Conservation (phyloP, 1,140 invertebrate genomes). For the Penaeus japonicus region DNA sequence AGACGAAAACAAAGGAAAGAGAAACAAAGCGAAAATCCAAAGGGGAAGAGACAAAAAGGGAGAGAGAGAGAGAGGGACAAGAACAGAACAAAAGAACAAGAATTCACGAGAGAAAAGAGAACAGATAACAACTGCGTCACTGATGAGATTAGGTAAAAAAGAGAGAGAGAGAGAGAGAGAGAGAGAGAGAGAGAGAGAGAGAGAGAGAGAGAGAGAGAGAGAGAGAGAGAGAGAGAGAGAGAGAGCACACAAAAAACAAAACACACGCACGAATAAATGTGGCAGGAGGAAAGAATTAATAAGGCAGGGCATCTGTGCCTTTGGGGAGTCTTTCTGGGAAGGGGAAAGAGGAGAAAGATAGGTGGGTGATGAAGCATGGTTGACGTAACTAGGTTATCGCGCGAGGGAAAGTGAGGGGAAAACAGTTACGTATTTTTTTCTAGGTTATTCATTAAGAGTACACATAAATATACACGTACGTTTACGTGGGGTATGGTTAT, state of each 20-base stretch:
- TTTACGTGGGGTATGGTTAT: too few relatives aligned
- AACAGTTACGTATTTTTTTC: too few relatives aligned
- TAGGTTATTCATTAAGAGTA: too few relatives aligned
- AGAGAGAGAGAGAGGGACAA: neutral
- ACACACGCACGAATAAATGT: neutral
- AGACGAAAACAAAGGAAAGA: neutral
- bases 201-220: slow-evolving; percentile 29
- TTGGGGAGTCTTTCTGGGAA: too few relatives aligned
- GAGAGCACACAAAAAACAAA: neutral
- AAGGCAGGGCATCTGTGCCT: too few relatives aligned
- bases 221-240: neutral
- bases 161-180: slow-evolving; percentile 32
- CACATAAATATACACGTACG: too few relatives aligned
- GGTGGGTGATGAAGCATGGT: too few relatives aligned
- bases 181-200: slow-evolving; percentile 47
- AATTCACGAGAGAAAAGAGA: neutral
- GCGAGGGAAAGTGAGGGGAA: too few relatives aligned
- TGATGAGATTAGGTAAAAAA: neutral
- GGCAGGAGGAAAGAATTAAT: too few relatives aligned
- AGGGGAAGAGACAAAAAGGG: neutral
- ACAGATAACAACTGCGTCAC: neutral
- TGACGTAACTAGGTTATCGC: too few relatives aligned
- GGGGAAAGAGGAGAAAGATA: too few relatives aligned
- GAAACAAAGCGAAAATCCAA: neutral
- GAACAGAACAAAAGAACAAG: neutral